Evolutionary conservation across 2,888 invertebrate species (phyloP).

Genomic region (Rhopalosiphum nymphaeae): DNA sequence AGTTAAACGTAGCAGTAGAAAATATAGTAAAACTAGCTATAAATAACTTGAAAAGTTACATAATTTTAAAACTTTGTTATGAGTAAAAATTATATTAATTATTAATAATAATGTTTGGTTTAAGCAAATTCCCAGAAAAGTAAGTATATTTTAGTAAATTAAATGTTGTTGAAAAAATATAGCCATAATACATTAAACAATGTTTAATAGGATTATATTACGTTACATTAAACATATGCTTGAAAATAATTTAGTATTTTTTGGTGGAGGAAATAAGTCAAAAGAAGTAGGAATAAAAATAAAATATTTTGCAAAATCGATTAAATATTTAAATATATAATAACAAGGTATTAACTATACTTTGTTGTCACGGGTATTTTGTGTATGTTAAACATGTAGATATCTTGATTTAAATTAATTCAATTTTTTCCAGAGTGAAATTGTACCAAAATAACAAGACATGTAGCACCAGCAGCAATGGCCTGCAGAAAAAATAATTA

Average conservation of each 20-base stretch:
- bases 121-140: not conserved
- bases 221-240: not conserved
- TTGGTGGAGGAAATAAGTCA: not conserved
- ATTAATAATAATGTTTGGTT: not conserved
- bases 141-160: not conserved
- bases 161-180: not conserved
- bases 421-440: not conserved
- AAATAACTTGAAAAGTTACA: not conserved
- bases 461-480: constrained; percentile 66
- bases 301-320: not conserved
- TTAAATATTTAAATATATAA: not conserved
- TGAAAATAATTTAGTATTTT: not conserved
- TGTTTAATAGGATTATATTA: not conserved
- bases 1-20: not conserved
- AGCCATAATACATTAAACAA: not conserved
- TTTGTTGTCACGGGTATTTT: not conserved
- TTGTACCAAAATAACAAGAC: constrained; percentile 66
- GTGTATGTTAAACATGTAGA: not conserved
- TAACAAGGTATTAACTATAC: not conserved
- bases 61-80: not conserved
- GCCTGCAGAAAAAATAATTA: constrained; percentile 53
- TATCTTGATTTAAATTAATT: not conserved
- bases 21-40: not conserved
- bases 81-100: not conserved
- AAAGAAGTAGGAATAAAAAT: not conserved